Evolutionary conservation across 2,113 vertebrate genomes (phyloP).

Genomic region (Notarius lentiginosus): DNA sequence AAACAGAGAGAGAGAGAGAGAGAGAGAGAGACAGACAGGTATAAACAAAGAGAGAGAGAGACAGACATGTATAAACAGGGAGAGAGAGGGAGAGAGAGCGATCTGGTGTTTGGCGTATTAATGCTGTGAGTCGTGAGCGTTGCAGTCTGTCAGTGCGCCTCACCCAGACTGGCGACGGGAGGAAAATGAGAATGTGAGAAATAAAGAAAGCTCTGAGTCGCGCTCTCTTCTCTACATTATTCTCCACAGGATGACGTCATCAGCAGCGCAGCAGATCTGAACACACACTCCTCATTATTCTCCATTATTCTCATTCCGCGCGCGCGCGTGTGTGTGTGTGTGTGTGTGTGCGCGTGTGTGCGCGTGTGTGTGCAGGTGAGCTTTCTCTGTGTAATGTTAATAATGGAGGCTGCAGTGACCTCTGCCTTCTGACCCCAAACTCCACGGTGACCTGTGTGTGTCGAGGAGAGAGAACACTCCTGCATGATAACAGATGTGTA

Average conservation of each 20-base stretch:
- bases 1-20: too few species aligned
- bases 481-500: constrained; percentile 89
- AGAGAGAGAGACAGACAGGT: too few species aligned
- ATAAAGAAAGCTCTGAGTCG: neutral
- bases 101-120: neutral
- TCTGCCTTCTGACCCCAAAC: constrained; percentile 81
- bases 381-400: constrained; percentile 78
- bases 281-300: neutral
- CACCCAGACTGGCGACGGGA: neutral
- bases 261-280: neutral
- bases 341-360: constrained; percentile 49
- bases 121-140: neutral
- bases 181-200: neutral
- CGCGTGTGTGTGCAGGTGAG: constrained; percentile 72
- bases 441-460: constrained; percentile 85
- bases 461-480: constrained; percentile 77
- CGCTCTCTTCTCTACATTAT: neutral
- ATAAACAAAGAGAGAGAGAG: too few species aligned
- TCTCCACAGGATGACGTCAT: neutral
- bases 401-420: constrained; percentile 86
- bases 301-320: neutral
- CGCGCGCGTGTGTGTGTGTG: constrained; percentile 42
- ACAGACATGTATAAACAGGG: too few species aligned
- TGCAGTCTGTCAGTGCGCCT: neutral
- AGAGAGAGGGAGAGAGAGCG: neutral